Evolutionary conservation across 1,140 invertebrate species (phyloP).

Genomic region (Hylyphantes graminicola): DNA sequence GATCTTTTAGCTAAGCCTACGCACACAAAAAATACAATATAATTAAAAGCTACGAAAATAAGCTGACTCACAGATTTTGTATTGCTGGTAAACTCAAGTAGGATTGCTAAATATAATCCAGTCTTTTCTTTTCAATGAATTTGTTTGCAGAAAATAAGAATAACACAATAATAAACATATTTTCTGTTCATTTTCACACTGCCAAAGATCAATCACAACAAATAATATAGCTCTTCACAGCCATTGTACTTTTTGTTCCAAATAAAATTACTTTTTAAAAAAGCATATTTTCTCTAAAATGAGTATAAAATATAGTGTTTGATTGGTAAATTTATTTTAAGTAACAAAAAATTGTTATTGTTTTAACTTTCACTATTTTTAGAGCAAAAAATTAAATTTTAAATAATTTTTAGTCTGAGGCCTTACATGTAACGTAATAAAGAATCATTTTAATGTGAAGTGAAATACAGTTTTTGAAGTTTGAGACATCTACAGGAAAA

Average conservation of each 20-base stretch:
- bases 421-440: too few species aligned
- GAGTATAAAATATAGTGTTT: background rate
- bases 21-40: constrained; percentile 22
- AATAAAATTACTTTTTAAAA: too few species aligned
- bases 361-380: background rate
- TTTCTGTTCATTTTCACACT: constrained; percentile 33
- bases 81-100: background rate
- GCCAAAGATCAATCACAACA: constrained; percentile 56
- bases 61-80: constrained; percentile 23
- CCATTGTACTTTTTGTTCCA: constrained; percentile 16
- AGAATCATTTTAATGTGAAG: too few species aligned
- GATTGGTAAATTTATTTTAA: background rate
- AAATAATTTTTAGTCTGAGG: background rate
- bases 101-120: constrained; percentile 4
- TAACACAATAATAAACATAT: constrained; percentile 19
- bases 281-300: background rate
- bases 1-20: constrained; percentile 39
- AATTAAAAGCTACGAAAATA: constrained; percentile 6
- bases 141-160: background rate
- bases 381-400: background rate
- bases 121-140: background rate
- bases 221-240: constrained; percentile 54
- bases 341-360: background rate
- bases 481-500: too few species aligned
- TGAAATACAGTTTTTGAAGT: too few species aligned